These are phyloP conservation scores for Anastrepha ludens DNA, from an alignment of 1,140 invertebrate genomes.

Conservation along the genomic window DNA sequence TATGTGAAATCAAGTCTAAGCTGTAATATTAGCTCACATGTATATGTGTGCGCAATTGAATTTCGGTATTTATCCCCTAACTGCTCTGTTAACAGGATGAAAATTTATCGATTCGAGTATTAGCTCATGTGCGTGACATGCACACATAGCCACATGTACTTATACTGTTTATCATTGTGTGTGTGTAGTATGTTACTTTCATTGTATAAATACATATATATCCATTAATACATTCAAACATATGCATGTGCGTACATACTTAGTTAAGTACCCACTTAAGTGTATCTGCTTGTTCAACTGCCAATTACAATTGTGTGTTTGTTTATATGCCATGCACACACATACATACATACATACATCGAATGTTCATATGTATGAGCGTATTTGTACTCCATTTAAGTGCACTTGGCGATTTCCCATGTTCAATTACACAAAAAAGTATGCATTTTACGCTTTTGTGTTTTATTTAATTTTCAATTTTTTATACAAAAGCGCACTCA, in stretches of 20 bases:
- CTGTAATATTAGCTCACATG: background rate
- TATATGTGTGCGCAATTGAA: background rate
- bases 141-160: background rate
- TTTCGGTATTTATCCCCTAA: constrained; percentile 22
- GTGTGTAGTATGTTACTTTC: background rate
- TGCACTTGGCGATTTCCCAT: background rate
- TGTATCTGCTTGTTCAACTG: constrained; percentile 37
- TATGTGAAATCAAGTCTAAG: too few relatives aligned
- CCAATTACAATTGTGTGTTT: background rate
- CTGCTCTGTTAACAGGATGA: background rate
- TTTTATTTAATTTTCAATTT: background rate
- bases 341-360: background rate
- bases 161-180: background rate
- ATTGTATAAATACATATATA: background rate
- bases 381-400: background rate
- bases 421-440: constrained; percentile 27
- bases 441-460: background rate
- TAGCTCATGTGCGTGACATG: background rate
- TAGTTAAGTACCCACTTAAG: background rate
- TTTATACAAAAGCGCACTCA: background rate
- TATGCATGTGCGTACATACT: background rate
- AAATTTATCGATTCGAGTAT: constrained; percentile 15
- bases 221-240: background rate
- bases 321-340: too few relatives aligned
- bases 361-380: background rate